These are phyloP conservation scores for Metopia argyrocephala DNA, from an alignment of 2,888 invertebrate genomes.

Conservation along the genomic window DNA sequence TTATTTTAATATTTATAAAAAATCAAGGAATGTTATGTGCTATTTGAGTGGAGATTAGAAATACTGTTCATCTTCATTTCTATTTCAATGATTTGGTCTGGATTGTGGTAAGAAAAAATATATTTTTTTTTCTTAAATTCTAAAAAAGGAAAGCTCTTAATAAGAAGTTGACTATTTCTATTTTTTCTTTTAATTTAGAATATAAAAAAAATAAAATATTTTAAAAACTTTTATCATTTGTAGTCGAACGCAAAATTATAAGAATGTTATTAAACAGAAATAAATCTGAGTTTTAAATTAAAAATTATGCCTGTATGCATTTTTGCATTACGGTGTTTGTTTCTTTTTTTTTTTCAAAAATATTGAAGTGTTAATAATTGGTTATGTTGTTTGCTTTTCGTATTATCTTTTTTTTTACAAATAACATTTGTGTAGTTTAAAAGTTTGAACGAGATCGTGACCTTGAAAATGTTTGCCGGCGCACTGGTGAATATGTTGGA, in stretches of 20 bases:
- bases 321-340: background rate
- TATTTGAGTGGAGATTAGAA: background rate
- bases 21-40: conserved; percentile 59
- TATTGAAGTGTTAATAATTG: conserved; percentile 41
- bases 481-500: conserved; percentile 95
- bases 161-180: too few relatives aligned
- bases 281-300: too few relatives aligned
- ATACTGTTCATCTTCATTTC: conserved; percentile 26
- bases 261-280: conserved; percentile 8
- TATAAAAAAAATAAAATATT: conserved; percentile 10
- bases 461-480: conserved; percentile 87
- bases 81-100: background rate
- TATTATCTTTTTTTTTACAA: conserved; percentile 21
- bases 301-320: background rate
- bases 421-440: conserved; percentile 65
- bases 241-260: conserved; percentile 12
- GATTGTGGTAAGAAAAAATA: background rate
- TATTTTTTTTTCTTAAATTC: background rate
- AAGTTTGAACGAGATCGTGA: conserved; percentile 85
- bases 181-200: too few relatives aligned
- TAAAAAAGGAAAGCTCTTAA: conserved; percentile 10
- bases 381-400: conserved; percentile 40
- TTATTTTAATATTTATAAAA: conserved; percentile 18
- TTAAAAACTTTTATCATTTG: conserved; percentile 28
- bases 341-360: too few relatives aligned